Conservation (phyloP, 2,888 invertebrate genomes). For the Andrena marginata region DNA sequence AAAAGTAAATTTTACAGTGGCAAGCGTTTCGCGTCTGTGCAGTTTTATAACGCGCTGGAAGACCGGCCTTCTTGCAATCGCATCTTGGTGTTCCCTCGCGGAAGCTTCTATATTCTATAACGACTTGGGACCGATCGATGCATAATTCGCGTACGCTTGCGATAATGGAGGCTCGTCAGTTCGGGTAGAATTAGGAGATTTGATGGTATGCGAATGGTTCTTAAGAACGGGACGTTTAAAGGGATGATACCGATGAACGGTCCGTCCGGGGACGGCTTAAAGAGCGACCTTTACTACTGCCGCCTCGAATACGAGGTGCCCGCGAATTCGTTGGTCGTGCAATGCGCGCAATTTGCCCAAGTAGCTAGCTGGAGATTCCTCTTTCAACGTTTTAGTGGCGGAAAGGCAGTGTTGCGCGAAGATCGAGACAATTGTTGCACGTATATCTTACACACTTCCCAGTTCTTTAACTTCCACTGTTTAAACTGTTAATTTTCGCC, state of each 20-base stretch:
- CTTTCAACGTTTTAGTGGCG: slow-evolving; percentile 11
- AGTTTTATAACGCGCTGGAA: not conserved
- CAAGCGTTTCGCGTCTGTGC: not conserved
- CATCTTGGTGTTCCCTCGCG: not conserved
- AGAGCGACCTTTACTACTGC: slow-evolving; percentile 5
- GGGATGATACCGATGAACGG: not conserved
- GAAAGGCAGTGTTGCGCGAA: not conserved
- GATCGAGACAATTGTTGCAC: not conserved
- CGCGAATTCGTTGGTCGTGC: slow-evolving; percentile 29
- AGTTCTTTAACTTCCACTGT: not conserved
- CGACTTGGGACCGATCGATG: not conserved
- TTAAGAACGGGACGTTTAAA: slow-evolving; percentile 6
- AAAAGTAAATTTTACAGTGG: slow-evolving; percentile 14
- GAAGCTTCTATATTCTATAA: not conserved
- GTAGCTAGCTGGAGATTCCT: slow-evolving; percentile 48
- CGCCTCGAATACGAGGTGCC: not conserved
- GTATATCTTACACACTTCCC: slow-evolving; percentile 2
- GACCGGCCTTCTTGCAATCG: not conserved
- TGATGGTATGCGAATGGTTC: not conserved
- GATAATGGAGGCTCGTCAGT: not conserved
- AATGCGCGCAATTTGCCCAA: slow-evolving; percentile 49
- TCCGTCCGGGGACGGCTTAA: not conserved
- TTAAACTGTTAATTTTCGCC: too few relatives aligned
- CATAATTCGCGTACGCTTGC: not conserved
- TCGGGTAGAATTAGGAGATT: not conserved